Conservation (phyloP, 2,797 vertebrate species). For the Myotis planiceps region DNA sequence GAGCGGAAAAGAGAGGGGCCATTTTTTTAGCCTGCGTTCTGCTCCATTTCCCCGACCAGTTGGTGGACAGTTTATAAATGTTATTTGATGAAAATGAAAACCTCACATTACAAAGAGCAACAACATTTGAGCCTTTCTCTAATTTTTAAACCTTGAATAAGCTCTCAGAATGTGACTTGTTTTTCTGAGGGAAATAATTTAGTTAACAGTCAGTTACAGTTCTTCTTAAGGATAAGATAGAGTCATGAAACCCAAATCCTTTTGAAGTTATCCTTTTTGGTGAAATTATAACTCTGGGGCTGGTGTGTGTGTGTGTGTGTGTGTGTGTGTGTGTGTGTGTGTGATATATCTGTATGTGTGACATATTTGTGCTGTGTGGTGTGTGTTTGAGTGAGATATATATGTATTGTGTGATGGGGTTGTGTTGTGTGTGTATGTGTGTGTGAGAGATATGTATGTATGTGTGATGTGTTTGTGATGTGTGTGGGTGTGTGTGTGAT, state of each 20-base stretch:
- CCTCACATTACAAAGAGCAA: conserved; percentile 35
- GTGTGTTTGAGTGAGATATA: not conserved
- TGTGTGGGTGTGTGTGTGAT: not conserved
- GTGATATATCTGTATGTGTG: not conserved
- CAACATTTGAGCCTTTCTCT: conserved; percentile 27
- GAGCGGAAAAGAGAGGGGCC: not conserved
- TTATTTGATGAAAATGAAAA: conserved; percentile 43
- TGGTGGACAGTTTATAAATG: conserved; percentile 20
- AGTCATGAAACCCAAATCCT: conserved; percentile 57
- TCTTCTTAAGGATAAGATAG: conserved; percentile 51
- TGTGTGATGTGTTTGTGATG: not conserved
- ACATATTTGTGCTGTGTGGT: not conserved
- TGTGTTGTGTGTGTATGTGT: not conserved
- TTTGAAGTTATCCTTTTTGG: conserved; percentile 63
- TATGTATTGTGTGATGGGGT: not conserved
- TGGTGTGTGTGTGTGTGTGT: not conserved
- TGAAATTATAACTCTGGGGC: conserved; percentile 31
- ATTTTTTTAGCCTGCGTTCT: not conserved
- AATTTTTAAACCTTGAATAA: conserved; percentile 61
- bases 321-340: not conserved
- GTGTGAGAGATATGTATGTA: not conserved
- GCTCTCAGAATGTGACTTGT: conserved; percentile 39
- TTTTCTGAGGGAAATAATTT: conserved; percentile 66
- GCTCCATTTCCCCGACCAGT: not conserved
- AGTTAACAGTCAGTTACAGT: conserved; percentile 44